Evolutionary conservation across 2,888 invertebrate genomes (phyloP), one percentile per base, ranked within the genome.

Genomic region (Electrophaes corylata): DNA sequence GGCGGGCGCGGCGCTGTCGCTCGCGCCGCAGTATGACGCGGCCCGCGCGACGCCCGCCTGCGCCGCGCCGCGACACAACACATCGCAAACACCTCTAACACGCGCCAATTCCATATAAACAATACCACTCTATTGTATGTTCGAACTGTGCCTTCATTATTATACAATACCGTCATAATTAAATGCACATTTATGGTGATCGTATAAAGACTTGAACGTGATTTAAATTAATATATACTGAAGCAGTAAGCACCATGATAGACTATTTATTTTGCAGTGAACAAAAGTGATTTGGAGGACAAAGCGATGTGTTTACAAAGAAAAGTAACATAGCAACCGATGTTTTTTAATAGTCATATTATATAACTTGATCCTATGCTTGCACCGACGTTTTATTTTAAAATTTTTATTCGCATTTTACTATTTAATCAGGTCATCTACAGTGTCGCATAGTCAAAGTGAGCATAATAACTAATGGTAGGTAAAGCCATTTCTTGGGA

Each of bases 21-120:
- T 64, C 67, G 69, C 83, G 76, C 89, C 87, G 91, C 90, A 89
- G 88, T 89, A 81, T 84, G 87, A 86, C 88, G 88, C 84, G 84
- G 82, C 81, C 76, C 75, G 80, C 83, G 82, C 77, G 71, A 70
- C 82, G 83, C 83, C 80, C 79, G 82, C 81, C 81, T 83, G 70
- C 72, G 67, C 70, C 65, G 67, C 69, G 72, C 76, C 73, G 72
- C 77, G 70, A 71, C 72, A 61, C 69, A 66, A 66, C 72, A 51
- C 55, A 57, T 47, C 63, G 68, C 64, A 47, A 57, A 39, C 48
- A 48, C 49, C 31, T 37, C 46, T 48, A 11, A 60, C 60, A 57
- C 64, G 56, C 65, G 63, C 60, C 51, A 50, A 58, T 47, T 23
- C 26, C 57, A 51, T 39, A 62, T 58, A 59, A 62, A 66, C 66